phyloP scores from a whole-genome alignment of 2,797 vertebrate genomes.

The Rhinella marina region DNA sequence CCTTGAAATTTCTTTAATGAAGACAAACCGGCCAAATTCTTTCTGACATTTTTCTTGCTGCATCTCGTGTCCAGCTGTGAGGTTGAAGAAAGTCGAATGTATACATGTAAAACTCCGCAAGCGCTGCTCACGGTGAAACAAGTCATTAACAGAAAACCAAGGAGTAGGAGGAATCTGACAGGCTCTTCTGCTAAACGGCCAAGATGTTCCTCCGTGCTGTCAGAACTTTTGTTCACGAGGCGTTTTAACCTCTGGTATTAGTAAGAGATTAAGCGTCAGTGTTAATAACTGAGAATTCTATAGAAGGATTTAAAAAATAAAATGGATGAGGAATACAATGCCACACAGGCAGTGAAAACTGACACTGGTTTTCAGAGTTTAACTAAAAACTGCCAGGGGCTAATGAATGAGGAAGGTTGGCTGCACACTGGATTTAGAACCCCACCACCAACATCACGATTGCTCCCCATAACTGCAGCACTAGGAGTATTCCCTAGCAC shows the following conservation, averaged over 20 bases:
- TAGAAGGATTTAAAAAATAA: not conserved
- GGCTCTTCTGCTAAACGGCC: not conserved
- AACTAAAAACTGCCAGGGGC: no score
- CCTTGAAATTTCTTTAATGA: slow-evolving; percentile 28
- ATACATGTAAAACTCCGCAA: not conserved
- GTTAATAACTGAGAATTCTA: not conserved
- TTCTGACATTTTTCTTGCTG: not conserved
- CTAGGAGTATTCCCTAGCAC: no score
- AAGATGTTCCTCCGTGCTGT: not conserved
- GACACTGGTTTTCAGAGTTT: not conserved
- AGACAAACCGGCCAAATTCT: not conserved
- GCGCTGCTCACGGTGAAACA: not conserved
- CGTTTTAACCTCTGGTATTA: not conserved
- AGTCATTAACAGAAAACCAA: slow-evolving; percentile 21
- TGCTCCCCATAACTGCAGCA: no score
- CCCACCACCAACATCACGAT: no score
- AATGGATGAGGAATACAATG: not conserved
- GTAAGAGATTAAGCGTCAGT: not conserved
- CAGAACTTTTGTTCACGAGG: not conserved
- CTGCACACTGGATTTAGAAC: no score
- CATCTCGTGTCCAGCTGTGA: slow-evolving; percentile 8
- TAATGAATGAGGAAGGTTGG: no score
- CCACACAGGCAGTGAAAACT: not conserved
- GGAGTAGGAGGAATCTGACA: not conserved
- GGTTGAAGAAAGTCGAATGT: not conserved